Conservation (phyloP, 2,797 vertebrate genomes). For the Enteromius fasciolatus region DNA sequence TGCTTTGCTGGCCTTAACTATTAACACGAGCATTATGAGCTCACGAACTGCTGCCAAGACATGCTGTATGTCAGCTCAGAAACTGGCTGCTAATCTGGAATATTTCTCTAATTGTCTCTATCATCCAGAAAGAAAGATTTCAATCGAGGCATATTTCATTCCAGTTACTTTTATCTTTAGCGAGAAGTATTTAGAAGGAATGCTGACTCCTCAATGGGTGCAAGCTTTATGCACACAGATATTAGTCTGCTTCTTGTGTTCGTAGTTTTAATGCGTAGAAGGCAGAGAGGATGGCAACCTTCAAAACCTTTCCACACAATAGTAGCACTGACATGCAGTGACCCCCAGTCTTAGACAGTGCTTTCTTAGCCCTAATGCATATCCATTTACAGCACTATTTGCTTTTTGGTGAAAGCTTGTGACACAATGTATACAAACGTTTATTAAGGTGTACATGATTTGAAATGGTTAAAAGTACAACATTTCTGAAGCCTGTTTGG, state of each 20-base stretch:
- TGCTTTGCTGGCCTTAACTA: constrained; percentile 73
- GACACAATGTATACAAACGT: background rate
- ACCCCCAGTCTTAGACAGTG: background rate
- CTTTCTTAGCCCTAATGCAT: background rate
- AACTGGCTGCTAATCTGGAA: background rate
- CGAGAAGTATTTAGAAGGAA: background rate
- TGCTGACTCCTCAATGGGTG: constrained; percentile 9
- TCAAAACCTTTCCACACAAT: background rate
- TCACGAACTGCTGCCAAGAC: constrained; percentile 61
- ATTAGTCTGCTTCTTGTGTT: background rate
- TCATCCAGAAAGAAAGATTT: constrained; percentile 15
- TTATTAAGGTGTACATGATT: background rate
- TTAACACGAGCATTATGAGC: constrained; percentile 69
- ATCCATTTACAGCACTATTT: background rate
- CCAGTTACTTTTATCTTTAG: background rate
- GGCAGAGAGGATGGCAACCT: background rate
- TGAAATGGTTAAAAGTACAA: constrained; percentile 2
- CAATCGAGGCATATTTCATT: background rate
- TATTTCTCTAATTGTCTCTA: constrained; percentile 35
- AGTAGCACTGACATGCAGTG: background rate
- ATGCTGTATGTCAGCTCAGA: constrained; percentile 59
- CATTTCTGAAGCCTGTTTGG: background rate
- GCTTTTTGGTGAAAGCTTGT: background rate
- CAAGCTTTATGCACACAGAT: background rate
- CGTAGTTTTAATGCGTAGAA: background rate